Percentiles rank a stretch among this genome's conserved stretches.
Evolutionary conservation across 53 echinoderm and acorn worm genomes (phyloP).

Genomic region (Crossaster papposus): DNA sequence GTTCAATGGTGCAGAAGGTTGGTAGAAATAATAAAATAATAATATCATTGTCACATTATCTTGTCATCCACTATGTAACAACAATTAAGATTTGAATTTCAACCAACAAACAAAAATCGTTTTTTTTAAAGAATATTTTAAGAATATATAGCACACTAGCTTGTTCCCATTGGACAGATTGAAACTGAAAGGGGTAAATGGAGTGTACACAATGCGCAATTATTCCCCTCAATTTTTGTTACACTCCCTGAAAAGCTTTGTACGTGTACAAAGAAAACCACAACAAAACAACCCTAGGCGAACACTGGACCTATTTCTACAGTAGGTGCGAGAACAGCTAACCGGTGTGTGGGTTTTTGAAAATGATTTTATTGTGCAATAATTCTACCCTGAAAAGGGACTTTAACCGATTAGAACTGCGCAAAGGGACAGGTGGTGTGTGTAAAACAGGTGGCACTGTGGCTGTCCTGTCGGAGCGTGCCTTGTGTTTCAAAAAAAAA

Average conservation of each 20-base stretch:
- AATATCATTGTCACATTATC: background rate
- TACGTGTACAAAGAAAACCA: background rate
- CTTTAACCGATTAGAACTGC: background rate
- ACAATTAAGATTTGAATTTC: background rate
- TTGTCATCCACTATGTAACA: background rate
- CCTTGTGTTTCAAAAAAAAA: background rate
- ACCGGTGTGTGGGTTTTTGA: background rate
- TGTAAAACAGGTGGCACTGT: constrained; percentile 15
- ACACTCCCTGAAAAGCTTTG: background rate
- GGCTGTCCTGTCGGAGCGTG: background rate
- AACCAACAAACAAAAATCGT: background rate
- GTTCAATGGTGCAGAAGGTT: constrained; percentile 50
- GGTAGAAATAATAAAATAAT: too few relatives aligned
- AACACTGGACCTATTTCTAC: background rate
- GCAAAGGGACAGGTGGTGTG: background rate
- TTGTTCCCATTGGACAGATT: background rate
- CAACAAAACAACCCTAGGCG: background rate
- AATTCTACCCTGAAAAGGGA: background rate
- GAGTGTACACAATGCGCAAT: background rate
- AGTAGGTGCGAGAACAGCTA: constrained; percentile 4
- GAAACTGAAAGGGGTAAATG: background rate
- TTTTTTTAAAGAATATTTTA: background rate
- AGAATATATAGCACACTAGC: background rate
- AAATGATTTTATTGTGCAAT: constrained; percentile 15
- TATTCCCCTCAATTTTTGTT: background rate